Evolutionary conservation across 2,888 invertebrate genomes (phyloP).

Genomic region (Bombylius major): DNA sequence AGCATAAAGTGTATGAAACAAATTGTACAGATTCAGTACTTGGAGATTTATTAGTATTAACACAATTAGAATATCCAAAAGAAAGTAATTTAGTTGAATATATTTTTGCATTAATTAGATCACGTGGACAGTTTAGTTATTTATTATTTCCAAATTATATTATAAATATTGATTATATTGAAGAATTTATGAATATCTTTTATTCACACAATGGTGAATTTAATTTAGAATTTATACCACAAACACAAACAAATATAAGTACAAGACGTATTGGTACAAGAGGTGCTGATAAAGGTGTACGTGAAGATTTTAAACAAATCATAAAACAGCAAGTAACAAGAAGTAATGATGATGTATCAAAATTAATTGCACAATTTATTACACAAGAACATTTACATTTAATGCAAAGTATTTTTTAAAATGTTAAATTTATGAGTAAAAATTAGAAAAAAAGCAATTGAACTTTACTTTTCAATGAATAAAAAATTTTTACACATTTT

Average conservation of each 20-base stretch:
- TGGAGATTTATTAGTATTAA: constrained; percentile 71
- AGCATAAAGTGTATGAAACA: constrained; percentile 43
- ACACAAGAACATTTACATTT: constrained; percentile 52
- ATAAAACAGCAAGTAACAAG: constrained; percentile 76
- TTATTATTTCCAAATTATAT: constrained; percentile 69
- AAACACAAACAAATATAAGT: constrained; percentile 12
- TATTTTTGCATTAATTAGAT: constrained; percentile 60
- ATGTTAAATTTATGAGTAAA: too few species aligned
- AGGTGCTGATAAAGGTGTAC: constrained; percentile 85
- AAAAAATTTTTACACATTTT: too few species aligned
- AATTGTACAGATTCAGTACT: constrained; percentile 56
- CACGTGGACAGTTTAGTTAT: constrained; percentile 66
- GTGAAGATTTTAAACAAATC: constrained; percentile 80
- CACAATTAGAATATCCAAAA: constrained; percentile 82
- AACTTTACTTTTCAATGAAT: too few species aligned
- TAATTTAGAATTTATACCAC: constrained; percentile 28
- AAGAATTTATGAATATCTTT: constrained; percentile 76
- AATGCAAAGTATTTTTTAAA: background rate
- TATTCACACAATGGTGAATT: constrained; percentile 61
- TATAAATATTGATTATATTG: constrained; percentile 77
- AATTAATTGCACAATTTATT: constrained; percentile 63
- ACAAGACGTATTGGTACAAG: constrained; percentile 71
- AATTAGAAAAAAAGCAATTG: too few species aligned
- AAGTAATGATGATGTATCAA: constrained; percentile 56
- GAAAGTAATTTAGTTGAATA: constrained; percentile 56